Conservation (phyloP, 2,113 vertebrate genomes). For the Panthera uncia region DNA sequence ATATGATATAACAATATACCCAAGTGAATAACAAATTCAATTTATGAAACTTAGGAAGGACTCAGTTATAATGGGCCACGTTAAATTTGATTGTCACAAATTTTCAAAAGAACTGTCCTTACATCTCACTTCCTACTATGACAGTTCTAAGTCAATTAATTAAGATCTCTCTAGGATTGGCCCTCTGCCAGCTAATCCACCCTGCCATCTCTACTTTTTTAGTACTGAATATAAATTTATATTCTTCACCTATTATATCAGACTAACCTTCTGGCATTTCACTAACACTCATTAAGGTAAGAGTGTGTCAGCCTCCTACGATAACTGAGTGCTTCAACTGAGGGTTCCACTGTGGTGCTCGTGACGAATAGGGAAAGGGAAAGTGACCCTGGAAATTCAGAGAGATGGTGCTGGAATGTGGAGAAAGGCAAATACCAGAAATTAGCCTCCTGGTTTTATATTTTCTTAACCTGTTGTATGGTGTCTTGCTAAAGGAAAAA, state of each 20-base stretch:
- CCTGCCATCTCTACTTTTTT: background rate
- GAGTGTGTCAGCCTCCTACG: background rate
- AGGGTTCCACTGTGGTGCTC: background rate
- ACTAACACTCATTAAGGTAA: background rate
- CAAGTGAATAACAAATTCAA: background rate
- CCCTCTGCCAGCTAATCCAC: background rate
- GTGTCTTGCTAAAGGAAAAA: background rate
- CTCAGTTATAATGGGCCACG: background rate
- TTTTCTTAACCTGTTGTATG: background rate
- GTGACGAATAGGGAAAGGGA: background rate
- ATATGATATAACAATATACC: background rate
- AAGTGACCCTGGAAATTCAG: background rate
- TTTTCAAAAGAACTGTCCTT: conserved; percentile 33
- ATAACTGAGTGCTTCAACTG: background rate
- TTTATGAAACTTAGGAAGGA: background rate
- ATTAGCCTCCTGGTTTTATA: background rate
- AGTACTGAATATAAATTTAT: background rate
- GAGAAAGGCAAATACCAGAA: background rate
- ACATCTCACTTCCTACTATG: background rate
- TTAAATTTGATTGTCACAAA: conserved; percentile 53
- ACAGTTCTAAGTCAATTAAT: conserved; percentile 45
- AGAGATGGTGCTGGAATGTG: background rate
- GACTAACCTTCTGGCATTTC: background rate
- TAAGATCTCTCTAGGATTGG: background rate
- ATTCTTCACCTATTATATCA: background rate